These are phyloP conservation scores for Martes martes DNA, from an alignment of 2,113 vertebrate genomes.

Conservation along the genomic window DNA sequence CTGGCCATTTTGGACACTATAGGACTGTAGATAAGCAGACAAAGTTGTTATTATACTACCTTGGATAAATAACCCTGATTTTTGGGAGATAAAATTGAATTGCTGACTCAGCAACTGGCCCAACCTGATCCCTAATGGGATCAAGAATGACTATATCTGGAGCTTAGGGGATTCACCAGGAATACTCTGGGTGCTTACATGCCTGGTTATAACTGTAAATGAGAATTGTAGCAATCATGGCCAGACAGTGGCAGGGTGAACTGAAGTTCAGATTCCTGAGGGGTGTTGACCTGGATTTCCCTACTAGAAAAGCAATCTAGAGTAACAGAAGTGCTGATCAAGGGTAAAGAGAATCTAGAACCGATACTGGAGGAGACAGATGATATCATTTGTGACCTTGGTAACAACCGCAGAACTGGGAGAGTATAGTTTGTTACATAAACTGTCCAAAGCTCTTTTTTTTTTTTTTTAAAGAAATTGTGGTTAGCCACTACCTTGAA, in stretches of 20 bases:
- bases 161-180: background rate
- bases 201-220: background rate
- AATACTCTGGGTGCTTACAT: background rate
- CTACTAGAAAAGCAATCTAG: background rate
- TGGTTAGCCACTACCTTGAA: background rate
- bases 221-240: background rate
- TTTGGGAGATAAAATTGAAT: background rate
- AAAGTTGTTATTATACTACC: background rate
- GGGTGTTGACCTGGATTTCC: background rate
- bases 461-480: background rate
- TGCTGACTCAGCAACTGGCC: background rate
- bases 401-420: background rate
- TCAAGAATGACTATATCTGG: background rate
- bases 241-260: background rate
- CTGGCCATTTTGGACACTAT: background rate
- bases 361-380: background rate
- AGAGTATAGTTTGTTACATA: background rate
- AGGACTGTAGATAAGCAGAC: background rate
- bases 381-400: background rate
- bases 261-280: background rate
- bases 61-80: background rate
- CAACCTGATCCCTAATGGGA: background rate
- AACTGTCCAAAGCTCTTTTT: background rate
- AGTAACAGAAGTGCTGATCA: background rate
- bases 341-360: background rate